Conservation (phyloP, 2,797 vertebrate species). For the Loriculus beryllinus region DNA sequence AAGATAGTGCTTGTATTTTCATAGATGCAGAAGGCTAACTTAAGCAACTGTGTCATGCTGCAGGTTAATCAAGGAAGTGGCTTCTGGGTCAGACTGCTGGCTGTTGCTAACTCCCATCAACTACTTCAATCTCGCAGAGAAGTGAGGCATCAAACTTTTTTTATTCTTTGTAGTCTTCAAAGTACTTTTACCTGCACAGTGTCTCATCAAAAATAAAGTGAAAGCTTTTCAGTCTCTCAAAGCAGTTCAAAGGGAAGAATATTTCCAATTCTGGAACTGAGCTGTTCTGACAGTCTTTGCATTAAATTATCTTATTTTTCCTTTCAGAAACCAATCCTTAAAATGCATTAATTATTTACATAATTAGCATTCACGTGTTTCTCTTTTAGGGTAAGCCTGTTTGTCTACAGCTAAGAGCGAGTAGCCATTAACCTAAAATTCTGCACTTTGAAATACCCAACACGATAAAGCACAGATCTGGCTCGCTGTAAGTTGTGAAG, state of each 20-base stretch:
- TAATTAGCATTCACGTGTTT: not conserved
- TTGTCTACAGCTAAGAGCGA: not conserved
- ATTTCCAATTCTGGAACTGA: constrained; percentile 9
- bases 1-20: not conserved
- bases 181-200: constrained; percentile 5
- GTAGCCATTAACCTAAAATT: not conserved
- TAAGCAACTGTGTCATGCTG: not conserved
- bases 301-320: not conserved
- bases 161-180: constrained; percentile 29
- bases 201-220: not conserved
- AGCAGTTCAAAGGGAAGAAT: constrained; percentile 39
- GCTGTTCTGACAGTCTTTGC: not conserved
- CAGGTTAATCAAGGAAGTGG: not conserved
- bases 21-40: not conserved
- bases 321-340: not conserved
- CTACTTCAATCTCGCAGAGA: not conserved
- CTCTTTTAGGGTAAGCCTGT: not conserved
- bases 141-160: not conserved
- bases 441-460: not conserved
- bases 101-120: not conserved
- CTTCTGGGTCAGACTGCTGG: not conserved
- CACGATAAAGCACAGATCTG: not conserved
- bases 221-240: not conserved
- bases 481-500: not conserved
- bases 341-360: not conserved